Evolutionary conservation across 2,888 invertebrate species (phyloP).

Genomic region (Geotrupes spiniger): DNA sequence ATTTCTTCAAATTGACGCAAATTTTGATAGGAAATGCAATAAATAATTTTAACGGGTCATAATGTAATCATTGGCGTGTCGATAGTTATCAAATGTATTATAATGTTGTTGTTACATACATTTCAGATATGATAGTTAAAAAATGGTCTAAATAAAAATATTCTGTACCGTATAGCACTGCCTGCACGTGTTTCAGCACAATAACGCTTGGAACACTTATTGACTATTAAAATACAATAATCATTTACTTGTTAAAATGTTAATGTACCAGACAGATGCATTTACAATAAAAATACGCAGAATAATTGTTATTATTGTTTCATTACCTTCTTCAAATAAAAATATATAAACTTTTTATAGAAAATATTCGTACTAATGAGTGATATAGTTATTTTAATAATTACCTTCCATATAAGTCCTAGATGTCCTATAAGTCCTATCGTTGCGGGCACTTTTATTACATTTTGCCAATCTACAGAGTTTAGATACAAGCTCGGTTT

Average conservation of each 20-base stretch:
- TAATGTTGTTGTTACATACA: constrained; percentile 34
- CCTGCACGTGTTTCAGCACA: constrained; percentile 52
- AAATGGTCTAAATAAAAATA: constrained; percentile 17
- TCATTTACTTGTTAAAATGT: constrained; percentile 52
- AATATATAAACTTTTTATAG: no score
- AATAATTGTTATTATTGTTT: constrained; percentile 46
- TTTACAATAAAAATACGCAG: constrained; percentile 53
- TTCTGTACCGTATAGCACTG: constrained; percentile 52
- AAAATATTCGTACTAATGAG: no score
- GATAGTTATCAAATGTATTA: constrained; percentile 34
- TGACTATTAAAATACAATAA: constrained; percentile 51
- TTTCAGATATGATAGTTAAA: constrained; percentile 25
- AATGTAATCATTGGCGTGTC: constrained; percentile 23
- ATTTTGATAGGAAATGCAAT: constrained; percentile 15
- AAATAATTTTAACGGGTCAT: constrained; percentile 8
- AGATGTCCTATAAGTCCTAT: no score
- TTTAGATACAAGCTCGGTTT: no score
- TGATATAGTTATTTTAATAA: no score
- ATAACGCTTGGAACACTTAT: constrained; percentile 52
- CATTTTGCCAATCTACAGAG: no score
- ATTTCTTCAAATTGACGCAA: constrained; percentile 20
- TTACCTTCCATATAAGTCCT: no score
- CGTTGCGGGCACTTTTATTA: no score
- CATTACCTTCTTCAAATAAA: no score
- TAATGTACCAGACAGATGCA: constrained; percentile 52